Conservation (phyloP, 2,888 invertebrate genomes). For the Apoda limacodes region DNA sequence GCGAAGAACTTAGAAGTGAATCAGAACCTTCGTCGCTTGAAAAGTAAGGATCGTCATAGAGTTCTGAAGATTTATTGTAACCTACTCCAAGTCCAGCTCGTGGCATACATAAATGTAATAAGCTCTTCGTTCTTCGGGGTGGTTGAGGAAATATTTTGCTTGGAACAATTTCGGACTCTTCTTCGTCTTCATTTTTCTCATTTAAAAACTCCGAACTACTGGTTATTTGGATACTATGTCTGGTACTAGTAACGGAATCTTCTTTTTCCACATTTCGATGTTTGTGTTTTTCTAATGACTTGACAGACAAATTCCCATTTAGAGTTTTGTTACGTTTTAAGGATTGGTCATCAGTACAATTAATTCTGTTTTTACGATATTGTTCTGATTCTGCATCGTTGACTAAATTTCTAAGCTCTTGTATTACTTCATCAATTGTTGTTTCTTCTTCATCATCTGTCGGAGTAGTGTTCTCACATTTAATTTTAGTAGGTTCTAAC, state of each 20-base stretch:
- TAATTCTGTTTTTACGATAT: slow-evolving; percentile 52
- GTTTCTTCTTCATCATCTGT: slow-evolving; percentile 80
- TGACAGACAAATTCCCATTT: slow-evolving; percentile 48
- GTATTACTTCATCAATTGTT: slow-evolving; percentile 89
- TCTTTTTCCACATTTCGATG: slow-evolving; percentile 52
- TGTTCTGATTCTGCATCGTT: slow-evolving; percentile 84
- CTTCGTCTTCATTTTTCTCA: slow-evolving; percentile 57
- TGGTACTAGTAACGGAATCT: slow-evolving; percentile 66
- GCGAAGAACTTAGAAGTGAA: slow-evolving; percentile 75
- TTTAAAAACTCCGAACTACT: slow-evolving; percentile 58
- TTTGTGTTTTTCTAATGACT: slow-evolving; percentile 40
- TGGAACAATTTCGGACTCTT: slow-evolving; percentile 80
- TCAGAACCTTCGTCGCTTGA: slow-evolving; percentile 79
- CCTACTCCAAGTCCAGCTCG: slow-evolving; percentile 69
- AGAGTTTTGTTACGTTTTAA: slow-evolving; percentile 53
- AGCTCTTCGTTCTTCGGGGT: slow-evolving; percentile 79
- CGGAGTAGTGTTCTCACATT: slow-evolving; percentile 40
- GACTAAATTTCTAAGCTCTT: slow-evolving; percentile 85
- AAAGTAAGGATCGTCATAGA: slow-evolving; percentile 65
- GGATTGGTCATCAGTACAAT: slow-evolving; percentile 36
- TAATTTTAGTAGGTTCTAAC: slow-evolving; percentile 40
- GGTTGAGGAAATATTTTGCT: slow-evolving; percentile 84
- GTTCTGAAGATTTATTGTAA: slow-evolving; percentile 62
- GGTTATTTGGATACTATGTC: slow-evolving; percentile 61
- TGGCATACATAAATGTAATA: slow-evolving; percentile 76